These are phyloP conservation scores for Tichodroma muraria DNA, from an alignment of 2,113 vertebrate species.

Conservation along the genomic window DNA sequence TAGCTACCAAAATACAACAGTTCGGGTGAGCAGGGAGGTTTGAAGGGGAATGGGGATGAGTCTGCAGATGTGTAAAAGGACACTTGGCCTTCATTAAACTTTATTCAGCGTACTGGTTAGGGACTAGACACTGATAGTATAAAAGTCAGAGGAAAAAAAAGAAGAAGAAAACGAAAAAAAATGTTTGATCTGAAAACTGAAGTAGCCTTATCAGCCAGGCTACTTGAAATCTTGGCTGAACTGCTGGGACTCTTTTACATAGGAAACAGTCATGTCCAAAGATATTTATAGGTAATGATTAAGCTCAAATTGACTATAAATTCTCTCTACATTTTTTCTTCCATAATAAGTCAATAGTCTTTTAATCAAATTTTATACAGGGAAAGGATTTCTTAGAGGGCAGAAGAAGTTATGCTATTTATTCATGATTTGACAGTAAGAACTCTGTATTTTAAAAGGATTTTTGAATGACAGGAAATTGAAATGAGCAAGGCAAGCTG, in stretches of 20 bases:
- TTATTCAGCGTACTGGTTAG: not conserved
- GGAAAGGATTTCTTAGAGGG: not conserved
- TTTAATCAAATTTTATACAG: not conserved
- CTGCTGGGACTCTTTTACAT: not conserved
- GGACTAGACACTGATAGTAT: not conserved
- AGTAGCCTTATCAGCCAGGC: not conserved
- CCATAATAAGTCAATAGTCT: not conserved
- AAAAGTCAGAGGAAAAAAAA: not conserved
- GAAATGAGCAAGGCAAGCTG: not conserved
- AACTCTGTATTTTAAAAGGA: not conserved
- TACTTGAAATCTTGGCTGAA: not conserved
- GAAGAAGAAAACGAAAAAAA: not conserved
- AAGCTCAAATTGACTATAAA: not conserved
- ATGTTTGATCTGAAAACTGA: not conserved
- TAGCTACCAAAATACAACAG: not conserved
- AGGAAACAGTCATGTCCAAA: not conserved
- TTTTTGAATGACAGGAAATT: not conserved
- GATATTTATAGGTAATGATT: not conserved
- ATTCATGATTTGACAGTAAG: not conserved
- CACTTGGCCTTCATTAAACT: not conserved
- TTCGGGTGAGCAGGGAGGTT: not conserved
- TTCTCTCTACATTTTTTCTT: not conserved
- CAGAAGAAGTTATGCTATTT: not conserved
- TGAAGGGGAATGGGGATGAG: not conserved
- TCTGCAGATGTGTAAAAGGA: not conserved